Base-by-base conservation (phyloP, 2,797 vertebrate genomes). In the Rachycentron canadum region DNA sequence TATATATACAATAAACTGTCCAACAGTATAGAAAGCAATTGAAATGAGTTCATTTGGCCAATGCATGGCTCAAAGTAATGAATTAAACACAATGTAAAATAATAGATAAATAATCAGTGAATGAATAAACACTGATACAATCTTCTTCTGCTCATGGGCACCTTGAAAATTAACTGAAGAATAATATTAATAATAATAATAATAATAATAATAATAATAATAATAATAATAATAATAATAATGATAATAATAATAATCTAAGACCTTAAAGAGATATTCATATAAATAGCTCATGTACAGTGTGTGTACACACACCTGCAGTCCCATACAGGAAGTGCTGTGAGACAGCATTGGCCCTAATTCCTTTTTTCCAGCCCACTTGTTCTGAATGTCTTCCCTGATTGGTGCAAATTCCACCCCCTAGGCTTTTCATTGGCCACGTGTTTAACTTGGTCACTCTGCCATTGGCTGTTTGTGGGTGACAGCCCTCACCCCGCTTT, bases 311-410 rank as follows among this genome's bases (percentile, higher is more conserved):
- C 36, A 53, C 65, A 78, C 67, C 57, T 78, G 71, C 71, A 65
- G 74, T 53, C 85, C 55, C 32, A 90, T 23, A 19, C 84, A 47
- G 89, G 91, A 92, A 92, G 88, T 91, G 70, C 53, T 61, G 59
- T 38, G 32, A 81, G 2, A 72, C 40, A 55, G 58, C 6, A 32
- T 57, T 79, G 61, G 82, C 75, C 72, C 70, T 84, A 89, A 93
- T 91, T 78, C 91, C 68, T 40, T 87, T 78, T 16, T 77, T 68
- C 82, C 94, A 6, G 69, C 95, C 93, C 84, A 69, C 63, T 79
- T 73, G 1, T 40, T 50, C 63, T 30, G 11, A 61, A 69, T 4
- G 14, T 41, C 40, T 36, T 41, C 41, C 12, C 61, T 66, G 79
- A 94, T 94, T 95, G 93, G 94, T 76, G 0, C 16, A 62, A 62